These are phyloP conservation scores for Synergus japonicus DNA, from an alignment of 2,888 invertebrate genomes.

Conservation along the genomic window DNA sequence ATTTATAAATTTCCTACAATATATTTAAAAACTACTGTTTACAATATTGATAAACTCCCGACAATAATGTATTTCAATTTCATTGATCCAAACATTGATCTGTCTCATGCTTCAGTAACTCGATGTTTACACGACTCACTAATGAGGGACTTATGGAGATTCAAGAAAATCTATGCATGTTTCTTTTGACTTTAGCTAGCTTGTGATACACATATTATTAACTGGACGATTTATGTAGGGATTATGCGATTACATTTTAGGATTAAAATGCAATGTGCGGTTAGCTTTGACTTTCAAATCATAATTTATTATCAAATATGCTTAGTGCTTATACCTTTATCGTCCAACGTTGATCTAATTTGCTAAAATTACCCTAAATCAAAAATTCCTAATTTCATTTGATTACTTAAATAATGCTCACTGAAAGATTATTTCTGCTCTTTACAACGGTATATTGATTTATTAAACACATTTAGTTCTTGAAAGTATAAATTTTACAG, in stretches of 20 bases:
- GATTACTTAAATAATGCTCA: too few relatives aligned
- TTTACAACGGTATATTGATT: not conserved
- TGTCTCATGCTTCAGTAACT: slow-evolving; percentile 3
- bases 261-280: not conserved
- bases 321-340: not conserved
- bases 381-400: not conserved
- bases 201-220: not conserved
- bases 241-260: not conserved
- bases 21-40: too few relatives aligned
- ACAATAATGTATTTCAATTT: too few relatives aligned
- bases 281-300: slow-evolving; percentile 43
- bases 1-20: too few relatives aligned
- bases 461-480: not conserved
- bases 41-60: too few relatives aligned
- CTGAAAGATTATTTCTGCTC: not conserved
- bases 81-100: not conserved
- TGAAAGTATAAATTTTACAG: not conserved
- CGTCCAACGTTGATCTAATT: not conserved
- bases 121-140: slow-evolving; percentile 15
- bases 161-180: slow-evolving; percentile 1
- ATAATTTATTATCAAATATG: slow-evolving; percentile 14
- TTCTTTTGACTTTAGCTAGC: slow-evolving; percentile 12
- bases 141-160: slow-evolving; percentile 20
- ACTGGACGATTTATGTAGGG: not conserved
- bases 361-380: not conserved